These are phyloP conservation scores for Solea solea DNA, from an alignment of 2,113 vertebrate genomes.

Conservation along the genomic window DNA sequence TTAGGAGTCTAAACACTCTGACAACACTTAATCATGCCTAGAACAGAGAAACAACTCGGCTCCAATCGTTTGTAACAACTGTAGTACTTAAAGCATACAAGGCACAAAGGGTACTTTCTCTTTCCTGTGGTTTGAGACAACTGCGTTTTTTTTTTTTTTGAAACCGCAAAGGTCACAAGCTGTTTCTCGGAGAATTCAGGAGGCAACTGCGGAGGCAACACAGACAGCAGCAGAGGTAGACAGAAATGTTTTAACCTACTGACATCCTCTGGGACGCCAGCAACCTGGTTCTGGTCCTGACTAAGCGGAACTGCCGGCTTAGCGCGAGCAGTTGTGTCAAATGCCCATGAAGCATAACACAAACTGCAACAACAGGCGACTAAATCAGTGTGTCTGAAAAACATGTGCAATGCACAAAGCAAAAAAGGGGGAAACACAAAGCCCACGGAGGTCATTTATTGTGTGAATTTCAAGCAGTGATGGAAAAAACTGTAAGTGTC, in stretches of 20 bases:
- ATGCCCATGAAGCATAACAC: too few relatives aligned
- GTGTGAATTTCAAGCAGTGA: too few relatives aligned
- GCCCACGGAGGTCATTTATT: too few relatives aligned
- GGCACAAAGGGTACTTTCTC: not conserved
- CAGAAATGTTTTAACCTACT: not conserved
- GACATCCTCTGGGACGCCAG: too few relatives aligned
- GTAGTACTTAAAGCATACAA: not conserved
- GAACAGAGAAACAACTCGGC: not conserved
- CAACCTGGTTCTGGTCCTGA: not conserved
- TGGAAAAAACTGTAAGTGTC: too few relatives aligned
- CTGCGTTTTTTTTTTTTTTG: not conserved
- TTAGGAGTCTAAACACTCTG: slow-evolving; percentile 17
- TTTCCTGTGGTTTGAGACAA: not conserved
- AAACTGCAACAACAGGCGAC: too few relatives aligned
- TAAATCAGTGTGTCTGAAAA: too few relatives aligned
- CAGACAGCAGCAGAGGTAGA: not conserved
- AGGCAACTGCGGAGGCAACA: not conserved
- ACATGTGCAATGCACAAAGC: too few relatives aligned
- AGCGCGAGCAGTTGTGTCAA: too few relatives aligned
- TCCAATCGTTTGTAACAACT: not conserved
- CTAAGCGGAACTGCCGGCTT: not conserved
- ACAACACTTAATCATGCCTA: not conserved
- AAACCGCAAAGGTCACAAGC: not conserved
- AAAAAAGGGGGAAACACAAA: too few relatives aligned
- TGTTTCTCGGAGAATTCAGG: not conserved